Evolutionary conservation across 2,113 vertebrate species (phyloP).

Genomic region (Semicossyphus pulcher): DNA sequence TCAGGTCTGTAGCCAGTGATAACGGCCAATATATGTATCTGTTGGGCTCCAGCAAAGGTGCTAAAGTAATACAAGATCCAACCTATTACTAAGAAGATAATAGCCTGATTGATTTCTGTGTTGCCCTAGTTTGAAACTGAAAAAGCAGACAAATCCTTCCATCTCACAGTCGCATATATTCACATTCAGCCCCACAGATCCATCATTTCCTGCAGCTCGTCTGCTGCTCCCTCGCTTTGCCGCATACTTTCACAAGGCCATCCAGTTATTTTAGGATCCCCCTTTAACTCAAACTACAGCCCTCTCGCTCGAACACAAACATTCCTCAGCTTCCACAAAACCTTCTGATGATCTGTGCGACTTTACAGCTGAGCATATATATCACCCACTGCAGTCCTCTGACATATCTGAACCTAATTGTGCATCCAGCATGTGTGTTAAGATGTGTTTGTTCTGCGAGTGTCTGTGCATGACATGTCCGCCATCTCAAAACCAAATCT

Average conservation of each 20-base stretch:
- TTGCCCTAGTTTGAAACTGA: background rate
- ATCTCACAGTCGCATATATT: slow-evolving; percentile 18
- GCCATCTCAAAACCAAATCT: slow-evolving; percentile 53
- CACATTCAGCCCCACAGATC: slow-evolving; percentile 18
- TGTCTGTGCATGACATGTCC: slow-evolving; percentile 50
- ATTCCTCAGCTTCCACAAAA: slow-evolving; percentile 67
- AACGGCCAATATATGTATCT: no score
- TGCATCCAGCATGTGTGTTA: slow-evolving; percentile 3
- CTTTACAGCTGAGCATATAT: slow-evolving; percentile 40
- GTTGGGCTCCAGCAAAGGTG: no score
- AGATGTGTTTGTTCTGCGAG: slow-evolving; percentile 39
- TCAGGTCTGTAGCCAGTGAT: no score
- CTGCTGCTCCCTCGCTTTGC: slow-evolving; percentile 41
- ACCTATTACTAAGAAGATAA: background rate
- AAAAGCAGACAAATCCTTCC: slow-evolving; percentile 5
- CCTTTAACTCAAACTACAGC: slow-evolving; percentile 67
- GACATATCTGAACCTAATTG: slow-evolving; percentile 28
- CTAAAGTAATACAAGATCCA: background rate
- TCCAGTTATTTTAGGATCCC: slow-evolving; percentile 79
- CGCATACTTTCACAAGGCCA: slow-evolving; percentile 76
- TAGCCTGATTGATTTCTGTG: background rate
- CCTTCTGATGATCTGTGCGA: slow-evolving; percentile 49
- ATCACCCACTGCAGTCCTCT: slow-evolving; percentile 1
- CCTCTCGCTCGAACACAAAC: slow-evolving; percentile 66
- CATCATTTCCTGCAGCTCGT: slow-evolving; percentile 62